A percentile compares a stretch with the other conserved stretches of the same genome.
phyloP scores from a whole-genome alignment of 2,888 invertebrate species.

The Drosophila buzzatii region DNA sequence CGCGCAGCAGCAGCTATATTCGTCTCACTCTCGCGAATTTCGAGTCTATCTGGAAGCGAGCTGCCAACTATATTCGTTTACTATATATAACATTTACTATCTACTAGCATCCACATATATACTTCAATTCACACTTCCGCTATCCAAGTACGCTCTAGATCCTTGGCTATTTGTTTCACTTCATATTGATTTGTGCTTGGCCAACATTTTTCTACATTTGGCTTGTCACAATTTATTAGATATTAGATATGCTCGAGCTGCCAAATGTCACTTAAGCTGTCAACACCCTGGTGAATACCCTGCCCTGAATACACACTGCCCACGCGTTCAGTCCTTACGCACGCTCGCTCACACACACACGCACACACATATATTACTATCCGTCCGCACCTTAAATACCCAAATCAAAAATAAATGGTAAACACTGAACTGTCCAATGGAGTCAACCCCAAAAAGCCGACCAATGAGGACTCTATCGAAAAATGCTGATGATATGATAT shows the following conservation, averaged over 20 bases:
- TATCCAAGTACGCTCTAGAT: not conserved
- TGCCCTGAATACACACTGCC: slow-evolving; percentile 9
- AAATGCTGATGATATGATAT: slow-evolving; percentile 81
- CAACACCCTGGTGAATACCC: slow-evolving; percentile 59
- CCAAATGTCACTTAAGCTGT: slow-evolving; percentile 79
- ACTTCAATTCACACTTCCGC: not conserved
- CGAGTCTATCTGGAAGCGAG: too few relatives aligned
- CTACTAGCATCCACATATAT: too few relatives aligned
- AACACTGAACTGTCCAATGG: slow-evolving; percentile 68
- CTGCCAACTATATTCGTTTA: too few relatives aligned
- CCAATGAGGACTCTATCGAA: slow-evolving; percentile 67
- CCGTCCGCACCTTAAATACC: slow-evolving; percentile 80
- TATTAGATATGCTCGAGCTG: slow-evolving; percentile 60
- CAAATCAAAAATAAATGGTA: slow-evolving; percentile 82
- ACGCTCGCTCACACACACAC: slow-evolving; percentile 62
- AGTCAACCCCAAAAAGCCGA: slow-evolving; percentile 49
- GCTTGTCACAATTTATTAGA: slow-evolving; percentile 10
- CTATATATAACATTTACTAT: too few relatives aligned
- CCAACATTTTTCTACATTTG: slow-evolving; percentile 1
- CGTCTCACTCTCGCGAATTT: too few relatives aligned
- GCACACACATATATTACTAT: slow-evolving; percentile 48
- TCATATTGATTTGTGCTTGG: slow-evolving; percentile 1
- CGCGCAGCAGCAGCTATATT: too few relatives aligned
- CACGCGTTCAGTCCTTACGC: slow-evolving; percentile 36
- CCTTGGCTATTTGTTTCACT: not conserved